Percentiles rank a stretch among this genome's conserved stretches.
Conservation (phyloP, 2,113 vertebrate species). For the Chionodraco myersi region DNA sequence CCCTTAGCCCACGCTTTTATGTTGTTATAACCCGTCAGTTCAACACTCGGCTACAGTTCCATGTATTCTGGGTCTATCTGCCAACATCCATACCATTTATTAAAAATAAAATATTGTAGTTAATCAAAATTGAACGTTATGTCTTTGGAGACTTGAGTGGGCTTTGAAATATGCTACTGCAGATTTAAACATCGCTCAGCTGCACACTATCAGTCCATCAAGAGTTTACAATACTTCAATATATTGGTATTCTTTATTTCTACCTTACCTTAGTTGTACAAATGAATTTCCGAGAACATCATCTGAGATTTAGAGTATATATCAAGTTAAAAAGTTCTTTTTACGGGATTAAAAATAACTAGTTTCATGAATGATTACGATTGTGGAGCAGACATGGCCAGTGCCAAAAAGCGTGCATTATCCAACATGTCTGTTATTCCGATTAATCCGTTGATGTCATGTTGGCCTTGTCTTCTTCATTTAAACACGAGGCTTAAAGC, state of each 20-base stretch:
- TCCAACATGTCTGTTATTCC: neutral
- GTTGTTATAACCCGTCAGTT: neutral
- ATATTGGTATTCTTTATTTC: neutral
- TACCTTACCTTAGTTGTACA: neutral
- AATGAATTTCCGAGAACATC: neutral
- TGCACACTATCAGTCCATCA: neutral
- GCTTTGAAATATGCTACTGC: neutral
- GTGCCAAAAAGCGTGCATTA: neutral
- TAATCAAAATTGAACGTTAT: neutral
- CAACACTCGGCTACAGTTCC: neutral
- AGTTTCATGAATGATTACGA: too few relatives aligned
- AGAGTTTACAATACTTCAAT: neutral
- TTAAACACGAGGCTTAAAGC: neutral
- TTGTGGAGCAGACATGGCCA: neutral
- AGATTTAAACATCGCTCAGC: neutral
- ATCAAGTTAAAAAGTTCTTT: too few relatives aligned
- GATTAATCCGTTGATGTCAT: neutral
- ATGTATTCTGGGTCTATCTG: neutral
- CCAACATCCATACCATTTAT: neutral
- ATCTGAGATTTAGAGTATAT: too few relatives aligned
- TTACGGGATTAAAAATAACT: too few relatives aligned
- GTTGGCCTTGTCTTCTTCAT: constrained; percentile 11
- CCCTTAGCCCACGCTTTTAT: neutral
- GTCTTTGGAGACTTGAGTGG: neutral
- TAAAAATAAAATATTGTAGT: neutral